Base-by-base conservation (phyloP, 2,797 vertebrate genomes). In the Pterois miles region DNA sequence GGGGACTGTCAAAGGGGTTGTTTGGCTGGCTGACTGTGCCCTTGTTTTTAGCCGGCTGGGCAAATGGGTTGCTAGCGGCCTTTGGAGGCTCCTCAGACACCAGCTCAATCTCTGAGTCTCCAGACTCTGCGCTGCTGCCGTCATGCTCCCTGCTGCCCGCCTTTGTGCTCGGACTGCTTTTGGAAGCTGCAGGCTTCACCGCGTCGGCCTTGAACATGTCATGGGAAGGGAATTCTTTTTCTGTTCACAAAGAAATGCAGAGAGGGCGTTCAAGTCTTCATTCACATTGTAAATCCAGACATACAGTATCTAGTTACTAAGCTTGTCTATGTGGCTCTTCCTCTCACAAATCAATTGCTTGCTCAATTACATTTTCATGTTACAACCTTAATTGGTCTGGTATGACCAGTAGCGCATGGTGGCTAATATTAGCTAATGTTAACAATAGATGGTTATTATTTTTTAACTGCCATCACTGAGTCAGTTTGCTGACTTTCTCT, bases 101-200 rank as follows among this genome's bases (percentile, higher is more conserved):
- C 83, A 99, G 93, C 95, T 99, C 98, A 0, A 99, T 98, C 95
- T 99, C 98, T 0, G 98, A 99, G 91, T 99, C 98, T 29, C 97
- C 98, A 0, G 98, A 99, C 92, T 99, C 98, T 0, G 96, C 96
- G 0, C 98, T 98, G 94, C 98, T 99, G 81, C 89, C 96, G 3
- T 98, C 97, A 0, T 95, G 94, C 62, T 98, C 97, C 74, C 87
- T 88, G 53, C 46, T 66, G 53, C 84, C n/a, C 6, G 89, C 91
- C 88, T 22, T 90, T 3, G 7, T 75, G 34, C 87, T 76, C 78
- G 94, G 86, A 0, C 89, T 48, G 34, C 83, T 85, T 71, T 90
- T 88, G 84, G 86, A 67, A 71, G 95, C 93, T 73, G 96, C 87
- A 40, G 96, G 90, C 67, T 98, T 97, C 5, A 94, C 96, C 73